Evolutionary conservation across 2,797 vertebrate genomes (phyloP), one percentile per base, ranked within the genome.

Genomic region (Lepilemur ruficaudatus): DNA sequence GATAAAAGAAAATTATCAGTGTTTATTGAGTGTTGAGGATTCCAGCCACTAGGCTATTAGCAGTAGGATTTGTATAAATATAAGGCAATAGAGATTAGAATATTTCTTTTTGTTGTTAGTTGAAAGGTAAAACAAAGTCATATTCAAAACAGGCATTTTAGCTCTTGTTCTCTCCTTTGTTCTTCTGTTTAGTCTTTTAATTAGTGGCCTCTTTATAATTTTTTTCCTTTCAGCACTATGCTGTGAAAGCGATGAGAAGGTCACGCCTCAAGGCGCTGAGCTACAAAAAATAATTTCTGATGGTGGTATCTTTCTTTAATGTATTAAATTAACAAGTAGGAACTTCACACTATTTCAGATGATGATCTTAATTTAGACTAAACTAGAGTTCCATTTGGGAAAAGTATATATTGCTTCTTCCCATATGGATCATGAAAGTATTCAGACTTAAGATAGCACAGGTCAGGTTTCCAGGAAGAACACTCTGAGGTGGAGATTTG

Each of bases 11-110:
- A 91, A 70, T 87, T 90, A 81, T 30, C 46, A 35, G 8, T 41
- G 13, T 91, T 96, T 94, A 75, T 94, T 82, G 87, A 83, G 17
- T 72, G 35, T 52, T 95, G 70, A 87, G 59, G 30, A 79, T 95
- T 50, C 32, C 30, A 87, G 55, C 2, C 79, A 86, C n/a, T 18
- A 61, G 7, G 73, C 57, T 76, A 75, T 92, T 73, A 69, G 18
- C 30, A 91, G 35, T 63, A 25, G 13, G 18, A 89, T 85, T 73
- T 94, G 35, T 93, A 91, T 20, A 88, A 17, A 30, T 79, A 63
- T 8, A 89, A 90, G 13, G 28, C 48, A 83, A 73, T 18, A 23
- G 32, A 91, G 22, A 91, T 35, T 70, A 67, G 25, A 91, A 50
- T 82, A 80, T 79, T 84, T 89, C 52, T 89, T 91, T 95, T 69